Evolutionary conservation across 2,797 vertebrate genomes (phyloP), one percentile per base, ranked within the genome.

Genomic region (Lithobates sylvaticus): DNA sequence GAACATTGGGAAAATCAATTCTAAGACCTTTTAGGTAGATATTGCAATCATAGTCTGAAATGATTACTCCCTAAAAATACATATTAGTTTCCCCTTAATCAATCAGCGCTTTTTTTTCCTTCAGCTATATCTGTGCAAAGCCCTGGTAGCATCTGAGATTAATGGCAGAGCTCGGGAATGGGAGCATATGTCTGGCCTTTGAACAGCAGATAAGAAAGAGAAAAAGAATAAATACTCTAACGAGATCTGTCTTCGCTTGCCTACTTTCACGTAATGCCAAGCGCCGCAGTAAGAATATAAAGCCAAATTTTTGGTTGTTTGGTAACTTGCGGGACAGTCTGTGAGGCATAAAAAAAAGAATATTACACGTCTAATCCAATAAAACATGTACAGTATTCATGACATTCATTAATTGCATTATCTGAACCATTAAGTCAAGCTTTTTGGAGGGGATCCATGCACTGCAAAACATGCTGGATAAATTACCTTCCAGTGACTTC

Each of bases 101-200:
- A 88, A 92, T 91, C 89, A 89, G 90, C 91, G 32, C 89, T 87
- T 91, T 65, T 32, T 64, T 64, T 27, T 67, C 44, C 12, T 47
- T 54, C 54, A 4, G 72, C 71, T 65, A 27, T 29, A 75, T 67
- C 36, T 54, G 80, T 88, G 88, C 89, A 88, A 80, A 90, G 67
- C 87, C 83, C 32, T 72, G 89, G 89, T 91, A 92, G 86, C 83
- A 77, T 86, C 90, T 87, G 87, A 91, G 90, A 91, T 91, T 89
- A 90, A 91, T 79, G 83, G 88, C 88, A 90, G 84, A 84, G 87
- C 89, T 86, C 83, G 4, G 88, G 44, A 58, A 88, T 87, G 72
- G 71, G 85, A 89, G 84, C 89, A 89, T 89, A 89, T 1, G 2
- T 91, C 86, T 89, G 89, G 90, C 89, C 90, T 89, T 86, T 74